Base-by-base conservation (phyloP, 2,888 invertebrate genomes). In the Patella depressa region DNA sequence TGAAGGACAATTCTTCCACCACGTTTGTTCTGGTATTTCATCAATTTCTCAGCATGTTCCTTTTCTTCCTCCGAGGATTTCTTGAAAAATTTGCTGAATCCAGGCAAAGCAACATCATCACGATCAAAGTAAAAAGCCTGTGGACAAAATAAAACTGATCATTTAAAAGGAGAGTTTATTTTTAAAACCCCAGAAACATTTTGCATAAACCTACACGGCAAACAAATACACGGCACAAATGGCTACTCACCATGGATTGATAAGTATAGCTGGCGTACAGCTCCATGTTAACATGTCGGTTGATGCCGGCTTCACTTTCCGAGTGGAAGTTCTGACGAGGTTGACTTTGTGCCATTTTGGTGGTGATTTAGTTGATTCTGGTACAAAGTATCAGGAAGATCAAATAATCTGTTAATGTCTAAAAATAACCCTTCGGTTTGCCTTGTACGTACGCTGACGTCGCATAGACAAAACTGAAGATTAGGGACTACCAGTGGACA, bases 41-140 rank as follows among this genome's bases (percentile, higher is more conserved):
- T 93, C 71, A 91, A 79, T 80, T 94, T 95, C 92, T 94, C 94
- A 0, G 96, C 96, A 90, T 97, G 96, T 82, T 94, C 95, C 19
- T 95, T 93, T 90, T 97, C 97, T 88, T 97, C 96, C 81, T 94
- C 94, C 17, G 96, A 95, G 24, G 94, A 93, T 81, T 95, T 93
- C 88, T 94, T 94, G 91, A 96, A 96, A 91, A 94, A 96, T 85
- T 94, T 94, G 85, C 93, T 92, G 78, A 92, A 91, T 59, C 93
- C 93, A 73, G 83, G 85, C 78, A 96, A 92, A 17, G 96, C 96
- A 2, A 97, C 94, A 90, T 97, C 96, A 86, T 95, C 95, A 78
- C 96, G 94, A 87, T 96, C 94, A 90, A 96, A 97, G 91, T 96
- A 94, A 91, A 93, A 95, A 14, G 95, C 95, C 95, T 91, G 45